Percentiles rank a stretch among this genome's conserved stretches.
phyloP scores from a whole-genome alignment of 2,113 vertebrate species.

The Notothenia coriiceps region DNA sequence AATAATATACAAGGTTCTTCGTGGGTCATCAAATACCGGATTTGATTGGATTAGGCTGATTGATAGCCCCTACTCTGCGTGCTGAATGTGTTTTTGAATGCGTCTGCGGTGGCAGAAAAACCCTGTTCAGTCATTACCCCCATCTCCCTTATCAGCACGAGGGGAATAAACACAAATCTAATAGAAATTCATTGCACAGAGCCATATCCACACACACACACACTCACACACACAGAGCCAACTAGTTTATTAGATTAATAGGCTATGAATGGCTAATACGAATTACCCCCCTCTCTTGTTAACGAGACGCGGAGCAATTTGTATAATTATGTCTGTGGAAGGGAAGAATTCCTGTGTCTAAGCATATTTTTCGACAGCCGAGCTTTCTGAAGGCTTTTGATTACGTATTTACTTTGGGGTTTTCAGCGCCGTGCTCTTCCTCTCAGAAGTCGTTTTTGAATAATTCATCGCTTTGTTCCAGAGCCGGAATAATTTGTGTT shows the following conservation, averaged over 20 bases:
- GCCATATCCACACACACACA: conserved; percentile 48
- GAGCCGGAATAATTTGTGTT: conserved; percentile 73
- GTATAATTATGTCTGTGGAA: conserved; percentile 83
- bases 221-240: conserved; percentile 70
- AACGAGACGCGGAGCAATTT: conserved; percentile 83
- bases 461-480: conserved; percentile 80
- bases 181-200: conserved; percentile 87
- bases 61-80: conserved; percentile 79
- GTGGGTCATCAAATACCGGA: conserved; percentile 56
- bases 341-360: conserved; percentile 81
- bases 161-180: conserved; percentile 90
- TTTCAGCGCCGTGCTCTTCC: conserved; percentile 63
- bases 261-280: conserved; percentile 83
- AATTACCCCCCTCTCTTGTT: conserved; percentile 82
- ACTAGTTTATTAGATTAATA: conserved; percentile 83
- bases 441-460: conserved; percentile 75
- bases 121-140: conserved; percentile 83
- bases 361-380: conserved; percentile 80
- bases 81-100: conserved; percentile 78
- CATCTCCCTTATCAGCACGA: conserved; percentile 86
- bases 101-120: conserved; percentile 80
- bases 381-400: conserved; percentile 75
- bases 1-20: conserved; percentile 63
- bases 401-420: conserved; percentile 76
- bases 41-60: conserved; percentile 87